Evolutionary conservation across 2,797 vertebrate species (phyloP).

Genomic region (Pangasius mekongensis): DNA sequence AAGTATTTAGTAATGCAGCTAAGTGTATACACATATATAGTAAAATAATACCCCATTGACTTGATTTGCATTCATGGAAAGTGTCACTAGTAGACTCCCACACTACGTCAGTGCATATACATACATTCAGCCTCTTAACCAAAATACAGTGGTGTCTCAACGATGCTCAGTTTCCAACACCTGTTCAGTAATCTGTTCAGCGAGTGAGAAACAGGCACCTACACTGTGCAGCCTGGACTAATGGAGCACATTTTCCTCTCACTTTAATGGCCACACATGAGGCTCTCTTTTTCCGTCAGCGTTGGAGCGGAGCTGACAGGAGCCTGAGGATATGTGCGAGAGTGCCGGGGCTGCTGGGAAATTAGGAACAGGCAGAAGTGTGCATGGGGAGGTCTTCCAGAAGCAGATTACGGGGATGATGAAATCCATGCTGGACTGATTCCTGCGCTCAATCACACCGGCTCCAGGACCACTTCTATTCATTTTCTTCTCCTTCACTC

Average conservation of each 20-base stretch:
- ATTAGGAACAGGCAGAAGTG: slow-evolving; percentile 59
- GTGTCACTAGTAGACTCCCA: background rate
- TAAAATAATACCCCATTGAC: background rate
- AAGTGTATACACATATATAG: background rate
- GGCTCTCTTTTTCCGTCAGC: slow-evolving; percentile 54
- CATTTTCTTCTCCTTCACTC: slow-evolving; percentile 23
- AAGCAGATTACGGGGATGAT: slow-evolving; percentile 54
- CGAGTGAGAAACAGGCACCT: slow-evolving; percentile 35
- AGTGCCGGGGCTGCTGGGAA: slow-evolving; percentile 60
- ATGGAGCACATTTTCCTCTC: slow-evolving; percentile 32
- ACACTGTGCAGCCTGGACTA: slow-evolving; percentile 27
- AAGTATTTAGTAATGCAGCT: background rate
- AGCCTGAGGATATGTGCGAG: slow-evolving; percentile 40
- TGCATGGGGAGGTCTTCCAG: slow-evolving; percentile 51
- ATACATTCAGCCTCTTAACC: background rate
- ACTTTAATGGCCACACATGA: slow-evolving; percentile 31
- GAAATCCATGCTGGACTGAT: slow-evolving; percentile 43
- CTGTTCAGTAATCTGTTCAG: slow-evolving; percentile 32
- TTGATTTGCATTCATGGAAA: no score
- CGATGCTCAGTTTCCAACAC: background rate
- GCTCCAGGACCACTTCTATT: slow-evolving; percentile 24
- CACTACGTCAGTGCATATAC: background rate
- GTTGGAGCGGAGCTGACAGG: slow-evolving; percentile 55
- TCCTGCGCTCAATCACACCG: slow-evolving; percentile 24
- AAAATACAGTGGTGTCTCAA: background rate